Conservation (phyloP, 1,140 invertebrate genomes). For the Ericerus pela region DNA sequence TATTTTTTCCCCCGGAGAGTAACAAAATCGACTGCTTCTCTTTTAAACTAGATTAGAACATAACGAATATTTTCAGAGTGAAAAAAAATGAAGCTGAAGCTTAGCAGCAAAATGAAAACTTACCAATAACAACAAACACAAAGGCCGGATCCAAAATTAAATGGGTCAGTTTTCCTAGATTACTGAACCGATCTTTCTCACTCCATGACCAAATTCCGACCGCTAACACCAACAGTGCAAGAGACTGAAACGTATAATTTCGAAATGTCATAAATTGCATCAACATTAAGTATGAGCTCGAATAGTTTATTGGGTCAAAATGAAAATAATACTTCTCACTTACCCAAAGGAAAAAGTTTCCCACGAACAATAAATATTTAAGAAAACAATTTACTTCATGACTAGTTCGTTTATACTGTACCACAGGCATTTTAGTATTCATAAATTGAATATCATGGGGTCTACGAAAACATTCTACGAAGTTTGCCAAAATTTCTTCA, state of each 20-base stretch:
- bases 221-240: constrained; percentile 68
- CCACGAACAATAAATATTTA: background rate
- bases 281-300: background rate
- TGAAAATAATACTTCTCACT: background rate
- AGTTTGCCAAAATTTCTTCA: too few relatives aligned
- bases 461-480: too few relatives aligned
- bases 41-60: too few relatives aligned
- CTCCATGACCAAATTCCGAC: constrained; percentile 93
- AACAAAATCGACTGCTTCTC: background rate
- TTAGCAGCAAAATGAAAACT: constrained; percentile 24
- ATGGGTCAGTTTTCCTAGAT: constrained; percentile 71
- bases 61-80: too few relatives aligned
- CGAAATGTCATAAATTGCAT: background rate
- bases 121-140: constrained; percentile 79
- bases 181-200: constrained; percentile 92
- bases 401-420: background rate
- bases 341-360: background rate
- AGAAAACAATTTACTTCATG: constrained; percentile 1
- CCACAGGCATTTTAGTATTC: constrained; percentile 1
- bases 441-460: too few relatives aligned
- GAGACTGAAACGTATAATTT: constrained; percentile 41
- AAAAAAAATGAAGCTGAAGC: too few relatives aligned
- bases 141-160: constrained; percentile 91
- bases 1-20: background rate
- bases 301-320: background rate